Conservation (phyloP, 2,888 invertebrate genomes). For the Arrhopalites spinosus region DNA sequence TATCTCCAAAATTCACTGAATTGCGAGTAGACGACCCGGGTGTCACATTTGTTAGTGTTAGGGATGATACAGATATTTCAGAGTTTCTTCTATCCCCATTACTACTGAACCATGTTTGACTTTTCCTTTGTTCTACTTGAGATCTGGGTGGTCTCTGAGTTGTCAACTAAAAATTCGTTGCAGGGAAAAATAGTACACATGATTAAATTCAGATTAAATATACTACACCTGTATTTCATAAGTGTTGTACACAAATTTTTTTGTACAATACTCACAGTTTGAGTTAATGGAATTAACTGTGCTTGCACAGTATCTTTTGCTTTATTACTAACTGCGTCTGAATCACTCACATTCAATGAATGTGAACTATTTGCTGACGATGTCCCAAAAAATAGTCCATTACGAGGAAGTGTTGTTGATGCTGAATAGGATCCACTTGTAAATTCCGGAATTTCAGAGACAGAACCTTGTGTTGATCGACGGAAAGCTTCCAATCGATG, state of each 20-base stretch:
- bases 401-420: conserved; percentile 47
- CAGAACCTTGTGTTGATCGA: conserved; percentile 8
- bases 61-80: conserved; percentile 40
- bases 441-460: conserved; percentile 1
- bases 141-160: conserved; percentile 50
- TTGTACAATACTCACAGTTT: conserved; percentile 41
- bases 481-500: background rate
- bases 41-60: background rate
- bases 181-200: background rate
- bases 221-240: no score
- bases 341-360: conserved; percentile 16
- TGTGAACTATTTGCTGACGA: conserved; percentile 30
- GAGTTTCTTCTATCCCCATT: conserved; percentile 42
- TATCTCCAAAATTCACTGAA: conserved; percentile 41
- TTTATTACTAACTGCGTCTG: background rate
- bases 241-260: no score
- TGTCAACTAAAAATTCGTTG: conserved; percentile 39
- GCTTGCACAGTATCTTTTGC: conserved; percentile 34
- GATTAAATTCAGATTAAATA: background rate
- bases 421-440: background rate
- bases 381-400: conserved; percentile 37
- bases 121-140: conserved; percentile 45
- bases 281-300: conserved; percentile 46
- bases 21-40: conserved; percentile 43
- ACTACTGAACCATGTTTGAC: conserved; percentile 46